phyloP scores from a whole-genome alignment of 2,797 vertebrate species.

The Macrochelys suwanniensis region DNA sequence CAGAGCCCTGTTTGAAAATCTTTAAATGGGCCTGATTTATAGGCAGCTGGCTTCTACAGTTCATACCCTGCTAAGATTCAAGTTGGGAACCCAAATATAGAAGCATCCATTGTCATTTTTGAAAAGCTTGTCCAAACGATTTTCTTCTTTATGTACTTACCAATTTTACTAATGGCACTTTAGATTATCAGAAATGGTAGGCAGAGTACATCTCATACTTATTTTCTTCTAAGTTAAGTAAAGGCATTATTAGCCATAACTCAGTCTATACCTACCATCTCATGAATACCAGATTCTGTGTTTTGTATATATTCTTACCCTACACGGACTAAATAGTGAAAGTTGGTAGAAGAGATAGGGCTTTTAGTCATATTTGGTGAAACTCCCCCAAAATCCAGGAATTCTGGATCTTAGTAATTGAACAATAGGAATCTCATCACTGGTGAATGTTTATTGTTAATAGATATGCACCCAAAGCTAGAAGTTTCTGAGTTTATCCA shows the following conservation, averaged over 20 bases:
- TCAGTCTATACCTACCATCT: not conserved
- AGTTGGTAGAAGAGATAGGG: not conserved
- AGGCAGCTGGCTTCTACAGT: not conserved
- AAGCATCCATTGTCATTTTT: not conserved
- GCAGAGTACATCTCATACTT: too few species aligned
- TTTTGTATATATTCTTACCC: not conserved
- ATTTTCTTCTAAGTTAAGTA: not conserved
- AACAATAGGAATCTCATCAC: not conserved
- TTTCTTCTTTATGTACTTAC: not conserved
- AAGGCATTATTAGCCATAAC: not conserved
- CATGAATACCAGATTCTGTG: not conserved
- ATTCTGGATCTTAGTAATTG: not conserved
- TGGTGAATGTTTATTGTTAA: not conserved
- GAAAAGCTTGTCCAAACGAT: not conserved
- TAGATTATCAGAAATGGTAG: not conserved
- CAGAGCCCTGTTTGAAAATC: not conserved
- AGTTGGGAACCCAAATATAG: not conserved
- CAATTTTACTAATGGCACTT: not conserved
- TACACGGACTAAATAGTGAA: not conserved
- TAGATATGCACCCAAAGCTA: not conserved
- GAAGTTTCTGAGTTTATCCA: not conserved
- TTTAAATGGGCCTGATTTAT: not conserved
- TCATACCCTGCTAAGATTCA: not conserved
- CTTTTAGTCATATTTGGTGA: not conserved
- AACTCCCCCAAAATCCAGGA: not conserved